A percentile compares a stretch with the other conserved stretches of the same genome.
These are phyloP conservation scores for Bradypus variegatus DNA, from an alignment of 2,797 vertebrate genomes.

Conservation along the genomic window DNA sequence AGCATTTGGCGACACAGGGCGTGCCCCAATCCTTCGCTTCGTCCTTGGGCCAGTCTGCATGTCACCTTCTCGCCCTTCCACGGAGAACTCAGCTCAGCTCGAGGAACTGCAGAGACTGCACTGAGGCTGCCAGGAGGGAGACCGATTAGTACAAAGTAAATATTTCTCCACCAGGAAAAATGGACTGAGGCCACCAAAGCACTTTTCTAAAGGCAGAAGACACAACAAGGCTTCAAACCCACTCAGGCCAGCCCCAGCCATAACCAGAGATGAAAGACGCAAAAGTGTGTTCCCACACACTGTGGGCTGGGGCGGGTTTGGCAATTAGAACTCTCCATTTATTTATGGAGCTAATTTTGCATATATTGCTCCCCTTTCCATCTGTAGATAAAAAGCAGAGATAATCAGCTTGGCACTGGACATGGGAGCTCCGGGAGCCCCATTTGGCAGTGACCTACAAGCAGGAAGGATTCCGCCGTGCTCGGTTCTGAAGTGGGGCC, in stretches of 20 bases:
- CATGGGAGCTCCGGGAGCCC: neutral
- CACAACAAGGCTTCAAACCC: neutral
- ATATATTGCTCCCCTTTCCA: constrained; percentile 36
- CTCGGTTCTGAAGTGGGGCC: neutral
- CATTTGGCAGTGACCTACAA: neutral
- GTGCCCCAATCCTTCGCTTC: neutral
- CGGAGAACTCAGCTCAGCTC: neutral
- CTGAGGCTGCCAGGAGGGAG: neutral
- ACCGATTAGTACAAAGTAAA: constrained; percentile 26
- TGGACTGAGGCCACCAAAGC: neutral
- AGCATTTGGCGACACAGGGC: too few relatives aligned
- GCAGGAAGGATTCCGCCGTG: neutral
- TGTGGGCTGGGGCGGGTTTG: neutral
- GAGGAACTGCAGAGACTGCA: rapidly evolving
- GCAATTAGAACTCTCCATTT: constrained; percentile 46
- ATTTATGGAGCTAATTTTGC: constrained; percentile 53
- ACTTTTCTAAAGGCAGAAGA: neutral
- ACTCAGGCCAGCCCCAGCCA: neutral
- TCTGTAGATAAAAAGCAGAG: constrained; percentile 62
- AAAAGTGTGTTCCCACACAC: neutral
- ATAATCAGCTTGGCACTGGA: constrained; percentile 35
- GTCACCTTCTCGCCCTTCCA: neutral
- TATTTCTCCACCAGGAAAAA: neutral
- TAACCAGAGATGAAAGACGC: constrained; percentile 33
- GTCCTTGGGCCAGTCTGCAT: neutral